phyloP scores from a whole-genome alignment of 2,888 invertebrate genomes.

The Drosophila quasianomalipes region DNA sequence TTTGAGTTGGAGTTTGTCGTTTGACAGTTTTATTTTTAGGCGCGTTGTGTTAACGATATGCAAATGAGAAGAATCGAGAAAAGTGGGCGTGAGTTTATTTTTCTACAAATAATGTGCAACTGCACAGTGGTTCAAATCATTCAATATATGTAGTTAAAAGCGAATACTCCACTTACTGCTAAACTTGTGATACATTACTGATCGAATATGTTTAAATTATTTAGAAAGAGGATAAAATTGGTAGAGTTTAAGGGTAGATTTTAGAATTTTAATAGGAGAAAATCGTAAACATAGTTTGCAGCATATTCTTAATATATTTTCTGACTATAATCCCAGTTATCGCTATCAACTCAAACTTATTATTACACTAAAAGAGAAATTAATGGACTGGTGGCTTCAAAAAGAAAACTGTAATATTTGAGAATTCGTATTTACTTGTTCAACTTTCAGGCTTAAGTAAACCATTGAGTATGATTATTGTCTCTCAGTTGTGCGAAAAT shows the following conservation, averaged over 20 bases:
- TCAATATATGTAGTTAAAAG: not conserved
- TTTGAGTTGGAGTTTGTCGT: conserved; percentile 17
- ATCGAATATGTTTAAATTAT: not conserved
- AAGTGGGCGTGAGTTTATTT: conserved; percentile 10
- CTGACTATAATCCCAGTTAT: not conserved
- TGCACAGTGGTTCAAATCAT: conserved; percentile 20
- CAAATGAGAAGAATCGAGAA: conserved; percentile 19
- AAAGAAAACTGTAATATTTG: not conserved
- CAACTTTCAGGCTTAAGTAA: not conserved
- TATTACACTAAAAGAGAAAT: not conserved
- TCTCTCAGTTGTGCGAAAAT: not conserved
- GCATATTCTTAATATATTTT: not conserved
- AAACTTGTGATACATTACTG: not conserved
- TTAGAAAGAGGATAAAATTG: not conserved
- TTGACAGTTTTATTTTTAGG: conserved; percentile 69
- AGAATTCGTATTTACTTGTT: not conserved
- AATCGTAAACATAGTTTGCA: not conserved
- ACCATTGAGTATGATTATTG: not conserved
- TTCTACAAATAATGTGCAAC: not conserved
- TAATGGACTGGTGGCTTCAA: not conserved
- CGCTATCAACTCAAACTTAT: not conserved
- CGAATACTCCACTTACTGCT: not conserved
- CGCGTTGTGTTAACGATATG: conserved; percentile 25
- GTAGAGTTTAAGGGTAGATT: not conserved
- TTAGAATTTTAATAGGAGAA: not conserved